phyloP scores from a whole-genome alignment of 2,797 vertebrate genomes.

The Oreochromis grahami region DNA sequence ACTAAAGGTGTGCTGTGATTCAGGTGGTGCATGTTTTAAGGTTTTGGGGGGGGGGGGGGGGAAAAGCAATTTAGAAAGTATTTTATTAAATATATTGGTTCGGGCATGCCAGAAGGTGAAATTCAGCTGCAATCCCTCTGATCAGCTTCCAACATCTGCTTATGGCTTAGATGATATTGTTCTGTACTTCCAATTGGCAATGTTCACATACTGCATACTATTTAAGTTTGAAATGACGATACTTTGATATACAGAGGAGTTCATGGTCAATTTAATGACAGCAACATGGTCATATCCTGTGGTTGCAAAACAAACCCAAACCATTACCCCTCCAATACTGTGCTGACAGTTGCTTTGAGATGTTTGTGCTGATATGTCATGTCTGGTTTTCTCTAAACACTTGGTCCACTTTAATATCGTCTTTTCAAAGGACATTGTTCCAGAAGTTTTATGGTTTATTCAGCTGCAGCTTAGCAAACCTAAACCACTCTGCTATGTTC shows the following conservation, averaged over 20 bases:
- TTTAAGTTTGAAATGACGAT: neutral
- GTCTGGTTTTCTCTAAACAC: neutral
- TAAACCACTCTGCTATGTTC: neutral
- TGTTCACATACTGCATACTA: neutral
- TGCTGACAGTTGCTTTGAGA: neutral
- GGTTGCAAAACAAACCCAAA: neutral
- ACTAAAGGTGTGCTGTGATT: neutral
- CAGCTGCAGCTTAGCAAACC: neutral
- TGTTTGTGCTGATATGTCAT: neutral
- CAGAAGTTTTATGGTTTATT: neutral
- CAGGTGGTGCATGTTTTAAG: neutral
- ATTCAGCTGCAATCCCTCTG: neutral
- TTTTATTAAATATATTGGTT: neutral
- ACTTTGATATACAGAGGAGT: neutral
- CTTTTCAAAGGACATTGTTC: neutral
- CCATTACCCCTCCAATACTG: neutral
- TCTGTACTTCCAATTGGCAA: neutral
- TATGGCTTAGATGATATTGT: neutral
- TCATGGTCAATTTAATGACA: neutral
- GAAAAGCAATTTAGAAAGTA: neutral
- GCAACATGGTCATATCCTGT: neutral
- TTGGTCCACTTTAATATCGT: neutral
- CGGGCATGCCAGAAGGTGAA: neutral
- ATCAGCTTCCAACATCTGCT: neutral
- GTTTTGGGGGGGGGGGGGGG: no score